Base-by-base conservation (phyloP, 1,140 invertebrate species). In the Apolygus lucorum region DNA sequence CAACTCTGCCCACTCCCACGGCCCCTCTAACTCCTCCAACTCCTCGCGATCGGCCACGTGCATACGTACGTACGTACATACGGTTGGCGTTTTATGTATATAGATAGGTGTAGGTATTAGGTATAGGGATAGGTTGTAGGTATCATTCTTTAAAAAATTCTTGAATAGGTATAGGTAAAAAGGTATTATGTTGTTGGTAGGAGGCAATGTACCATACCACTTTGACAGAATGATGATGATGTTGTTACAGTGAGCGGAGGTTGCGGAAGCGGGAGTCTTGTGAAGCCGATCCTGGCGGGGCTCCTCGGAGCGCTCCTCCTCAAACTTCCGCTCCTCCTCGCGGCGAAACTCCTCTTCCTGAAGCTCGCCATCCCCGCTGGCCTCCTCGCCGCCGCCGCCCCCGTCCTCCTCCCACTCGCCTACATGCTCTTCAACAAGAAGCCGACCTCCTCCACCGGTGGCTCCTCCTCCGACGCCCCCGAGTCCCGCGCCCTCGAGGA, bases 291-390 rank as follows among this genome's bases (percentile, higher is more conserved):
- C 21, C 59, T 69, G 21, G 68, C 49, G 28, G 68, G 49, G 2
- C 29, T 69, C 17, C 13, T 69, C 2, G 68, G 68, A 26, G 29
- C 54, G 1, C 64, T 65, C 21, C 21, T 71, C 27, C 52, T 71
- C 2, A 71, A 71, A 59, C 4, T 71, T 2, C 70, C 70, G 1
- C 34, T 68, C 21, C 52, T 71, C 1, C 59, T 71, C 14, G 26
- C 67, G 13, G 52, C 26, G 11, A 71, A 71, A 26, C 17, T 67
- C 28, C 27, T 71, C 4, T 59, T 71, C 1, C 29, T 68, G 63
- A 71, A 71, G 62, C 11, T 63, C 0, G 29, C 67, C 1, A 28
- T 63, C 1, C 70, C 70, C 8, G 27, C 68, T 1, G 68, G 52
- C 21, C 54, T 69, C 26, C 52, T 69, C 11, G 22, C 25, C 2